Evolutionary conservation across 2,797 vertebrate species (phyloP).

Genomic region (Xiphophorus birchmanni): DNA sequence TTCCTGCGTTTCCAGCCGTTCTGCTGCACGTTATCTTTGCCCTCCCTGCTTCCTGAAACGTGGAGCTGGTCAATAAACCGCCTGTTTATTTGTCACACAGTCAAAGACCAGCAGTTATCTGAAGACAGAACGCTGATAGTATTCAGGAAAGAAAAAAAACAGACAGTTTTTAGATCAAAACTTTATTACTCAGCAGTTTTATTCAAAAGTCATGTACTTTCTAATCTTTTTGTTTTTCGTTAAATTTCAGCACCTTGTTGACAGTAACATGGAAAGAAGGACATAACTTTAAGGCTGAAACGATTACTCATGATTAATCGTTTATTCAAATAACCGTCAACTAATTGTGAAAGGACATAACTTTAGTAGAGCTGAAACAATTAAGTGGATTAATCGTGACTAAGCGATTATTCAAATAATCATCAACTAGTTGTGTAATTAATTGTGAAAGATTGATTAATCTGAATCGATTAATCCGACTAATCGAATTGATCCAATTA

Average conservation of each 20-base stretch:
- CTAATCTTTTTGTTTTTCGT: not conserved
- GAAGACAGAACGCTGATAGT: not conserved
- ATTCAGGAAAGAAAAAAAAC: not conserved
- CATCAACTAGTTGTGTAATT: too few species aligned
- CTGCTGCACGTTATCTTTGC: not conserved
- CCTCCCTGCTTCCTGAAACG: not conserved
- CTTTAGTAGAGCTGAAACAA: too few species aligned
- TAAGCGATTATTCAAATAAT: too few species aligned
- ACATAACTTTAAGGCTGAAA: too few species aligned
- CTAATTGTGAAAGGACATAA: not conserved
- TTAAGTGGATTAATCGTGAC: too few species aligned
- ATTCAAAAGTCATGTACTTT: not conserved
- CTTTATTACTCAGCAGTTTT: not conserved
- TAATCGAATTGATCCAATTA: too few species aligned
- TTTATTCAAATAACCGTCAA: too few species aligned
- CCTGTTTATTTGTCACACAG: not conserved
- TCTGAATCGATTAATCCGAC: too few species aligned
- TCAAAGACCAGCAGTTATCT: not conserved
- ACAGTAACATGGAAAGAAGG: not conserved
- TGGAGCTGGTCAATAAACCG: not conserved
- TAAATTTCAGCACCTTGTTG: not conserved
- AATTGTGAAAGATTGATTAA: too few species aligned
- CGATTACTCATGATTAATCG: too few species aligned
- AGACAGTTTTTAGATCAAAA: not conserved
- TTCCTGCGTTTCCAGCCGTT: not conserved